Percentiles rank a stretch among this genome's conserved stretches.
Evolutionary conservation across 2,113 vertebrate species (phyloP).

Genomic region (Gopherus flavomarginatus): DNA sequence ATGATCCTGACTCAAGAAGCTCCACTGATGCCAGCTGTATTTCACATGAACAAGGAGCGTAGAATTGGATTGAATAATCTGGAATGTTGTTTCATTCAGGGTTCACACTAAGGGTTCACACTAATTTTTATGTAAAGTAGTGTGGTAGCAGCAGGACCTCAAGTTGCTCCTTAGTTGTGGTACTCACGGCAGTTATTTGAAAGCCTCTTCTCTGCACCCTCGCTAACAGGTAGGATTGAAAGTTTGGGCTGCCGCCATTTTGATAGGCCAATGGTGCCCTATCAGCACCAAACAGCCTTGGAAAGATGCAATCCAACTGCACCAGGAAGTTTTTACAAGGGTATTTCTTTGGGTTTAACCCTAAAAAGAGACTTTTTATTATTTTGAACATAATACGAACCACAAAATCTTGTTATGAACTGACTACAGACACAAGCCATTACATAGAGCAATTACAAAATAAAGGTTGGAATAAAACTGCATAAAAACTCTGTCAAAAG

Average conservation of each 20-base stretch:
- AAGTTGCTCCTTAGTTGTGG: neutral
- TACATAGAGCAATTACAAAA: neutral
- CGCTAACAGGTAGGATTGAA: neutral
- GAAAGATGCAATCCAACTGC: neutral
- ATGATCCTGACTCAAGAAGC: neutral
- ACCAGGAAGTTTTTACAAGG: neutral
- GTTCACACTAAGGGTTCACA: neutral
- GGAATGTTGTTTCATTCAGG: neutral
- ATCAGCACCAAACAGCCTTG: neutral
- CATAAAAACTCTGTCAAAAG: neutral
- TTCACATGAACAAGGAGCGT: neutral
- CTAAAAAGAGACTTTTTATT: neutral
- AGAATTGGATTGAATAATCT: neutral
- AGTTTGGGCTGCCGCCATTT: neutral
- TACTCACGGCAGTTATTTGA: neutral
- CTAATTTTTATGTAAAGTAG: neutral
- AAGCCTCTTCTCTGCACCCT: rapidly evolving
- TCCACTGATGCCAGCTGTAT: neutral
- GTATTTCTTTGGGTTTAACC: neutral
- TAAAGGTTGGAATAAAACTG: neutral
- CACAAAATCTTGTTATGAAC: neutral
- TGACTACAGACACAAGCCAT: neutral
- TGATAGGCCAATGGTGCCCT: neutral
- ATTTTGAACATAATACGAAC: neutral
- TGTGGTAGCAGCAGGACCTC: neutral